A percentile compares a stretch with the other conserved stretches of the same genome.
These are phyloP conservation scores for Drosophila pseudotalamancana DNA, from an alignment of 2,888 invertebrate genomes.

Conservation along the genomic window DNA sequence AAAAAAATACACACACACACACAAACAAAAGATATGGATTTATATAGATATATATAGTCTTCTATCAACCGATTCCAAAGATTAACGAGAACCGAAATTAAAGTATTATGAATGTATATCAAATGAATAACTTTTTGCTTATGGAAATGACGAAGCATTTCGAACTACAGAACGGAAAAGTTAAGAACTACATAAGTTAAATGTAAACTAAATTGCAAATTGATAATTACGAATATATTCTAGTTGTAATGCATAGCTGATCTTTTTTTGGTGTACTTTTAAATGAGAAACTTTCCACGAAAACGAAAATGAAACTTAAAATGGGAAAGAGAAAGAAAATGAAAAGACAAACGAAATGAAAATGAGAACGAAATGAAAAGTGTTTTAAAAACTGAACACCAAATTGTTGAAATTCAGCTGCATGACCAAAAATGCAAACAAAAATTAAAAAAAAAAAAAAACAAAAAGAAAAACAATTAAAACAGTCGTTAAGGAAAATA, in stretches of 20 bases:
- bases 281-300: constrained; percentile 50
- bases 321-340: not conserved
- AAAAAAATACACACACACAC: not conserved
- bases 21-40: constrained; percentile 8
- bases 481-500: constrained; percentile 21
- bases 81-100: constrained; percentile 18
- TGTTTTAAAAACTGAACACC: constrained; percentile 46
- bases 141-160: not conserved
- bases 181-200: constrained; percentile 9
- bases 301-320: constrained; percentile 25
- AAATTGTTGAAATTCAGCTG: constrained; percentile 55
- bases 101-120: constrained; percentile 47
- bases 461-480: too few relatives aligned
- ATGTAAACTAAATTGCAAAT: constrained; percentile 31
- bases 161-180: constrained; percentile 10
- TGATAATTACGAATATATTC: constrained; percentile 48
- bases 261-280: constrained; percentile 74
- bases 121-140: constrained; percentile 38
- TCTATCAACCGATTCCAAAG: constrained; percentile 16
- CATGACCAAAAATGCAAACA: constrained; percentile 56
- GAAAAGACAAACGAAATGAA: constrained; percentile 30
- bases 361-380: not conserved
- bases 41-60: constrained; percentile 8
- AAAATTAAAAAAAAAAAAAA: not conserved
- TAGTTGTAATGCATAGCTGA: constrained; percentile 68